Base-by-base conservation (phyloP, 35 echinoderm and acorn worm species). In the Acanthaster planci region DNA sequence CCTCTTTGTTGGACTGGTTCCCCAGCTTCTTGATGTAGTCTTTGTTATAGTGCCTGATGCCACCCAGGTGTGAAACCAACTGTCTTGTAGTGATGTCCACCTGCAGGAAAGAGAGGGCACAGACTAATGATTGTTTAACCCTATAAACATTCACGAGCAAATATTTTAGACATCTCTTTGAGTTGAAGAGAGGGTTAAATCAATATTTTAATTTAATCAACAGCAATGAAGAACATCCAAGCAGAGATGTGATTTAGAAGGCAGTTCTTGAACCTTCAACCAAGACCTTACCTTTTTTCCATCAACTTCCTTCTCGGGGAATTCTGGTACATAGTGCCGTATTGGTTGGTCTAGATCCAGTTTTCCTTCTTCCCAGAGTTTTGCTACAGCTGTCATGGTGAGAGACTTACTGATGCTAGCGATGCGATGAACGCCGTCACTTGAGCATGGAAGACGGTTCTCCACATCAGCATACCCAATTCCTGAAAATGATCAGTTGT, bases 371-470 rank as follows among this genome's bases (percentile, higher is more conserved):
- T 99, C 89, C 82, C 76, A 80, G 32, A 99, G 92, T 76, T 86
- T 91, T 4, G 85, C 96, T 17, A 94, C 89, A 29, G 89, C 86
- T 76, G 81, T 86, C 86, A 99, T 92, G 18, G 96, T 91, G 8
- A 99, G 76, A 17, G 88, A 79, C 60, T 99, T 99, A 44, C 96
- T 99, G 27, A 99, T 94, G 53, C 96, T 99, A 8, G 96, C 96
- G n/a, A 94, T 89, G 34, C 96, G 78, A 7, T 91, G 57, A 12
- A 94, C 89, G 77, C 81, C 67, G 2, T 82, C 38, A 22, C 88
- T 76, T 51, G 58, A 82, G 64, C 93, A 94, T 32, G 92, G 85
- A 10, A 89, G 78, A 15, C 83, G 60, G 78, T 99, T 99, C 55
- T 99, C 96, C n/a, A 99, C 84, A 84, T 99, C 96, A 52, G 88